Evolutionary conservation across 1,140 invertebrate genomes (phyloP), one percentile per base, ranked within the genome.

Genomic region (Eciton burchellii): DNA sequence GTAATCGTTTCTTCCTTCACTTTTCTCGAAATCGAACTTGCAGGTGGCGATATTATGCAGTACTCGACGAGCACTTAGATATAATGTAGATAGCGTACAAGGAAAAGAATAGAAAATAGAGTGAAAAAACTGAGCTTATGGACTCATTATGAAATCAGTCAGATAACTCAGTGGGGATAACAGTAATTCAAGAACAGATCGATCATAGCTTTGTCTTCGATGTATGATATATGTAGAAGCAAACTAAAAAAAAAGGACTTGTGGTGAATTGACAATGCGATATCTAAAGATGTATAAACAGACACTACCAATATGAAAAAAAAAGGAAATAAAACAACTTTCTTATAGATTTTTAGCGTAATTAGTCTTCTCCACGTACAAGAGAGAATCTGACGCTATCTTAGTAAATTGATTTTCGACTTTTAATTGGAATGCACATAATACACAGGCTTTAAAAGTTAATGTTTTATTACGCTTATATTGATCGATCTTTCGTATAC

Each of bases 281-380:
- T 63, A 86, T 81, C 72, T 77, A 9, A 76, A 81, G 62, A 79
- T 76, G 63, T 87, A 70, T 87, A 81, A 87, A 86, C 71, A 62
- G 49, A 21, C 60, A 60, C 26, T 56, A 86, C 54, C 47, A 29
- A 21, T 35, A 63, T 43, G 26, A 79, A 68, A 56, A 65, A 41
- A 47, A 71, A 49, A 57, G 60, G 76, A 86, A 74, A 82, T 81
- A 43, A 62, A 82, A 54, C 24, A 62, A 47, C 35, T 19, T n/a
- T 84, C 47, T 82, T 68, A 74, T 84, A 86, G 77, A 81, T 88
- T 89, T 85, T 89, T 89, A 89, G 79, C 65, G 79, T 54, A 88
- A 81, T 82, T 89, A 76, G 57, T 82, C 74, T 77, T 49, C 21
- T 79, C 52, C 60, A 84, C 65, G 85, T 85, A 89, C 85, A 63